Base-by-base conservation (phyloP, 2,797 vertebrate genomes). In the Sebastes paucispinis region DNA sequence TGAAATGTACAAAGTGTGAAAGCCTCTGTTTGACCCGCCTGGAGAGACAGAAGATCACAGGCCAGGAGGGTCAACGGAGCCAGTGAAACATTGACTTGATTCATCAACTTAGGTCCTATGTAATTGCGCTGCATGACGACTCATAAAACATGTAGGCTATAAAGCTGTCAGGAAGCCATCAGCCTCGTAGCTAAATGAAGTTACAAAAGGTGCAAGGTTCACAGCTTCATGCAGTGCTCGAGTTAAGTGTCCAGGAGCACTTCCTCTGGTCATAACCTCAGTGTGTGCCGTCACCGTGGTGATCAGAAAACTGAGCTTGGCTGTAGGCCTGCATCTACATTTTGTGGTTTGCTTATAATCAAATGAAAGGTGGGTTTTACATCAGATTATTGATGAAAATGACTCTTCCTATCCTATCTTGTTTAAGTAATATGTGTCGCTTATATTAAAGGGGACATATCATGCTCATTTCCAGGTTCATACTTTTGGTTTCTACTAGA, bases 121-220 rank as follows among this genome's bases (percentile, higher is more conserved):
- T 97, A 97, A 98, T 96, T 97, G 97, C 96, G 83, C 96, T 85
- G 96, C 97, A 94, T 96, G 97, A 97, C 95, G 94, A 96, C 96
- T 96, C 95, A 95, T 96, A 96, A 97, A 97, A 94, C 95, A 96
- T 83, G 90, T 89, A 85, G 94, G 94, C 96, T 92, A 95, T 97
- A 97, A 98, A 97, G 93, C 97, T 98, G 98, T 98, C 97, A 94
- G 95, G 96, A 94, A 96, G 95, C 96, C 97, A 96, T 97, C 97
- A 96, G 91, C 93, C 93, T 90, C 86, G 94, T 90, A 22, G 96
- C 96, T 97, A 96, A 98, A 97, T 96, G 97, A 96, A 98, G 96
- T 97, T 95, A 91, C 95, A 90, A 89, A 95, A 96, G 95, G 95
- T 94, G 93, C 93, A 93, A 91, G 94, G 95, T 94, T 96, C 91